These are phyloP conservation scores for Aporrectodea caliginosa DNA, from an alignment of 1,140 invertebrate genomes.

Conservation along the genomic window DNA sequence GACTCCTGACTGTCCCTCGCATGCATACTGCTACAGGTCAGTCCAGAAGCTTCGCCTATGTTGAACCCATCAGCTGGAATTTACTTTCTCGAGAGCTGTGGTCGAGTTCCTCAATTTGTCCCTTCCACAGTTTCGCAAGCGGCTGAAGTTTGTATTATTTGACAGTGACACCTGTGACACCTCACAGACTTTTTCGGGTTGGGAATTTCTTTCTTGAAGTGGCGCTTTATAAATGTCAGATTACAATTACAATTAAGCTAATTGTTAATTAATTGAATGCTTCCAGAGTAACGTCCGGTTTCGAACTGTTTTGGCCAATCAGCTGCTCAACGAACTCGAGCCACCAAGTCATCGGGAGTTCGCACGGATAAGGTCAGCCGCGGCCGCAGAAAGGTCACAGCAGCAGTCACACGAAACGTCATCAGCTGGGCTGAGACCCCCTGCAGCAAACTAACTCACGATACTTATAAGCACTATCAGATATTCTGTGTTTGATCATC, in stretches of 20 bases:
- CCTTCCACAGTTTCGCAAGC: neutral
- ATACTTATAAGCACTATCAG: too few species aligned
- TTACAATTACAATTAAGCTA: neutral
- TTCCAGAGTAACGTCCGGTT: constrained; percentile 36
- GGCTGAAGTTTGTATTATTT: neutral
- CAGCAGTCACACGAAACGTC: too few species aligned
- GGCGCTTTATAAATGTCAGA: neutral
- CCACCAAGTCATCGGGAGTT: constrained; percentile 37
- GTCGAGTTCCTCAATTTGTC: neutral
- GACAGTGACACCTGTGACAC: neutral
- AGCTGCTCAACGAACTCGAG: constrained; percentile 48
- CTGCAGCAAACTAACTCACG: neutral
- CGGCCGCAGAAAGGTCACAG: constrained; percentile 36
- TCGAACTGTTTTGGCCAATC: constrained; percentile 45
- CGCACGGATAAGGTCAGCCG: neutral
- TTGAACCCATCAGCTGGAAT: too few species aligned
- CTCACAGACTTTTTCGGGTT: neutral
- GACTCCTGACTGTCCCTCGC: too few species aligned
- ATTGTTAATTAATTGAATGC: neutral
- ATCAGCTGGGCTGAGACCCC: neutral
- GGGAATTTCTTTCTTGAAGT: neutral
- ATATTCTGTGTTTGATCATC: too few species aligned
- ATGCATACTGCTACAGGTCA: too few species aligned
- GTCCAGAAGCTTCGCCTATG: too few species aligned
- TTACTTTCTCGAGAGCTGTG: too few species aligned